Evolutionary conservation across 2,797 vertebrate genomes (phyloP).

Genomic region (Orientallactaga sibirica): DNA sequence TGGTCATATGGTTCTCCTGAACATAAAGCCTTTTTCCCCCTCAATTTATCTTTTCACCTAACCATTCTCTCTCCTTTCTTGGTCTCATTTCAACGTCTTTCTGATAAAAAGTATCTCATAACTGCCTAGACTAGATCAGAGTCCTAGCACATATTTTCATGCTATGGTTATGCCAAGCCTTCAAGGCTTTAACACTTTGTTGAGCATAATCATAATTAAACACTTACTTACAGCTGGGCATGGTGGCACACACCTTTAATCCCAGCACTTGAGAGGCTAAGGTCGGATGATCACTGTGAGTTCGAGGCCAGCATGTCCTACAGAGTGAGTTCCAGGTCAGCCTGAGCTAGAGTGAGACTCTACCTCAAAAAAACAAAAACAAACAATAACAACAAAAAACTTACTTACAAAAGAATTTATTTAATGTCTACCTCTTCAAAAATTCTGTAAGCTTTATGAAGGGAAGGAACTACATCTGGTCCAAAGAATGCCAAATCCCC

Average conservation of each 20-base stretch:
- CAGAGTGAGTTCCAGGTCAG: no score
- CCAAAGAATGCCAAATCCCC: not conserved
- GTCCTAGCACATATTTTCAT: not conserved
- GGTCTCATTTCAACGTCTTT: slow-evolving; percentile 2
- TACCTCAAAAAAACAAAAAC: no score
- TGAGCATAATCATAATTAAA: not conserved
- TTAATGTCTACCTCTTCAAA: not conserved
- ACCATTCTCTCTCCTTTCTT: not conserved
- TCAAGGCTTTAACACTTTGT: not conserved
- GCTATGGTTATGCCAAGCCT: not conserved
- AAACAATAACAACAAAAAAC: not conserved
- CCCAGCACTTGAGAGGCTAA: no score
- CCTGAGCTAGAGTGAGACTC: no score
- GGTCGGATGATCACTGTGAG: no score
- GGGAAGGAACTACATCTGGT: not conserved
- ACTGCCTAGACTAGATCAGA: not conserved
- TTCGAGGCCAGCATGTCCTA: no score
- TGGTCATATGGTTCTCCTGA: not conserved
- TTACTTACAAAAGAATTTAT: not conserved
- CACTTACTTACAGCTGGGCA: not conserved
- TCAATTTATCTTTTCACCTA: not conserved
- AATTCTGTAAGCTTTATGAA: not conserved
- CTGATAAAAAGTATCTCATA: not conserved
- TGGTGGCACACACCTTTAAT: no score
- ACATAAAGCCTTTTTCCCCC: not conserved